phyloP scores from a whole-genome alignment of 2,888 invertebrate species.

The Agriopis leucophaearia region DNA sequence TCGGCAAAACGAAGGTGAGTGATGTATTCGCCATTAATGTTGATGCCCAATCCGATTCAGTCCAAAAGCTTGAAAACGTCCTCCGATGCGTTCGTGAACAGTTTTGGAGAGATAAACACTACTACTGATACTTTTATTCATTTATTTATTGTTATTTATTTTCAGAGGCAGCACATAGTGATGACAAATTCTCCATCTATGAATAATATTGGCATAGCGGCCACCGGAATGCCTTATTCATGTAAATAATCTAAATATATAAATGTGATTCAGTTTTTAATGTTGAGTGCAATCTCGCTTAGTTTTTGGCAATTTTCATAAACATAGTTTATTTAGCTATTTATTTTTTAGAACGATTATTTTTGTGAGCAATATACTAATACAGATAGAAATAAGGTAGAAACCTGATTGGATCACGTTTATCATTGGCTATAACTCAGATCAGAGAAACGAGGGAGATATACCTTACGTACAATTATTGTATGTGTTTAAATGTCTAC shows the following conservation, averaged over 20 bases:
- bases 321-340: background rate
- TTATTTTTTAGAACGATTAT: conserved; percentile 6
- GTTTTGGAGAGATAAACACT: no score
- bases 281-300: conserved; percentile 49
- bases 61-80: no score
- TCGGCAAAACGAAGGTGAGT: no score
- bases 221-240: conserved; percentile 59
- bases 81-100: no score
- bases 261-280: conserved; percentile 51
- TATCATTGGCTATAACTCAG: no score
- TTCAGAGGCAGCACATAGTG: conserved; percentile 10
- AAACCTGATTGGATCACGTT: background rate
- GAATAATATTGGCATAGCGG: conserved; percentile 23
- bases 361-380: background rate
- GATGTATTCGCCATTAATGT: no score
- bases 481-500: no score
- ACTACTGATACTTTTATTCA: no score
- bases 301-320: conserved; percentile 38
- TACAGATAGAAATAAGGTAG: background rate
- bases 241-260: conserved; percentile 56
- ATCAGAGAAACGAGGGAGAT: no score
- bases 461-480: no score
- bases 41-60: no score
- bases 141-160: background rate
- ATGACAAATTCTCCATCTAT: background rate